Evolutionary conservation across 2,888 invertebrate genomes (phyloP), one percentile per base, ranked within the genome.

Genomic region (Deroplatys truncata): DNA sequence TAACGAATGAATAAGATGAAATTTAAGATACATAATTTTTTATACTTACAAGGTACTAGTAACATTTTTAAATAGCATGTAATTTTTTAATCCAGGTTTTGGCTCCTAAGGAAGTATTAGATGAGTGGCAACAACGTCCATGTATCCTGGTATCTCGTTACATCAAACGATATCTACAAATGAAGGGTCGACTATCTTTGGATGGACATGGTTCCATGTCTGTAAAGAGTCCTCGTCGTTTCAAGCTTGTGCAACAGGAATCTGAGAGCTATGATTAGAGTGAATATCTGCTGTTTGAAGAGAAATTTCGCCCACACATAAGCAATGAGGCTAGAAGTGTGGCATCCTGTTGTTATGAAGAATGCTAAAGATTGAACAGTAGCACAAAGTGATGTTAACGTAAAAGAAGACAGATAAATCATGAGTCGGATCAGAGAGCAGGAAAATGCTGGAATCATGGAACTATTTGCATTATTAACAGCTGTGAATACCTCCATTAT

Each of bases 101-200:
- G 91, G 96, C 98, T 15, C 97, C 98, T 16, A 98, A 98, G 93
- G 98, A 98, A 93, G 97, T 98, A 0, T 93, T 98, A 93, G 96
- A 98, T 92, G 98, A 98, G 93, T 98, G 98, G 97, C 98, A 98
- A 93, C 95, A 96, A 92, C 95, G 98, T 91, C 98, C 99, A 0
- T 98, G 98, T 92, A 96, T 96, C 91, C 94, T 99, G 82, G 96
- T 98, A 1, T 96, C 97, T 28, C 95, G 97, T 88, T 97, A 97
- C 93, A 98, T 98, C 91, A 97, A 97, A 92, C 96, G 96, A 92
- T 95, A 97, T 92, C 95, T 98, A 89, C 97, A 97, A 92, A 96
- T 97, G 94, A 96, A 97, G 93, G 97, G 97, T 0, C 95, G 96
- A 86, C 94, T 97, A 89, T 94, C 96, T 90, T 92, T 93, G 88